A percentile compares a stretch with the other conserved stretches of the same genome.
Conservation (phyloP, 2,113 vertebrate genomes). For the Periophthalmus modestus region DNA sequence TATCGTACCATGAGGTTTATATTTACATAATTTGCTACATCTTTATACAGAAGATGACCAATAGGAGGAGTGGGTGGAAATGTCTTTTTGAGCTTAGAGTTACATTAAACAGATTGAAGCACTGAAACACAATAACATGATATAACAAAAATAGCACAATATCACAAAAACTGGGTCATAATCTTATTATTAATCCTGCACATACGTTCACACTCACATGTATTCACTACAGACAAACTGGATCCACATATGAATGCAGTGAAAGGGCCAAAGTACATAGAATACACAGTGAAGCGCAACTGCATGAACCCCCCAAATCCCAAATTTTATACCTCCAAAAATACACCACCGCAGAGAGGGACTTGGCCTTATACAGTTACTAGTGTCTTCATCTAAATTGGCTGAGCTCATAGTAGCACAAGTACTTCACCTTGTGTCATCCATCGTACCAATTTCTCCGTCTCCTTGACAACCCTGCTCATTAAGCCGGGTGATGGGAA, state of each 20-base stretch:
- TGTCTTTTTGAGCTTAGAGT: too few relatives aligned
- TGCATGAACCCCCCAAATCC: neutral
- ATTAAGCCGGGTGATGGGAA: slow-evolving; percentile 51
- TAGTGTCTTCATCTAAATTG: neutral
- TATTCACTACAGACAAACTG: neutral
- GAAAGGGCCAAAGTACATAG: neutral
- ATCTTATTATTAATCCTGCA: neutral
- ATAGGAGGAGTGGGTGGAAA: too few relatives aligned
- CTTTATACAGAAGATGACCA: too few relatives aligned
- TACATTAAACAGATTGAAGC: too few relatives aligned
- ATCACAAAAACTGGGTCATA: too few relatives aligned
- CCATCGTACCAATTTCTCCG: slow-evolving; percentile 31
- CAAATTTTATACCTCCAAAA: neutral
- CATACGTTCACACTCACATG: neutral
- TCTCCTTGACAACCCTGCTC: slow-evolving; percentile 49
- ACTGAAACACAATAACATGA: too few relatives aligned
- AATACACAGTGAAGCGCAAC: neutral
- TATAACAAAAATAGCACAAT: too few relatives aligned
- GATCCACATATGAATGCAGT: neutral
- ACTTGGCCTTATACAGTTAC: neutral
- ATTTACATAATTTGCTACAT: too few relatives aligned
- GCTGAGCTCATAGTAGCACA: slow-evolving; percentile 3
- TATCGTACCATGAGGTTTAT: too few relatives aligned
- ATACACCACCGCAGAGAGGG: neutral
- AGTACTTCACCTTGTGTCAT: slow-evolving; percentile 19